Evolutionary conservation across 2,797 vertebrate species (phyloP).

Genomic region (Austrolebias charrua): DNA sequence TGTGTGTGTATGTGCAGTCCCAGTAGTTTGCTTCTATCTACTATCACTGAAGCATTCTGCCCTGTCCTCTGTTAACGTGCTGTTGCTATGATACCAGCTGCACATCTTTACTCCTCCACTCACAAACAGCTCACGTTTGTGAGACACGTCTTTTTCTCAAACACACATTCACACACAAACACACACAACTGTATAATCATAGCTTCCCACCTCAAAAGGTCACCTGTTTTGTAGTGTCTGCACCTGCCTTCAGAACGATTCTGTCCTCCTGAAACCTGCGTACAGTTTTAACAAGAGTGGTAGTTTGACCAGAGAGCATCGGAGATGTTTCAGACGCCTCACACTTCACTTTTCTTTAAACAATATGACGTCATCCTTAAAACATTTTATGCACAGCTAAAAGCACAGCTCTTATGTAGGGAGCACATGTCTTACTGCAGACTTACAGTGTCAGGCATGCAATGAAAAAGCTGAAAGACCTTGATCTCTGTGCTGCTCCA

Average conservation of each 20-base stretch:
- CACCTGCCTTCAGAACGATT: constrained; percentile 18
- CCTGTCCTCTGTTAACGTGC: constrained; percentile 68
- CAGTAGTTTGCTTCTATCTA: constrained; percentile 55
- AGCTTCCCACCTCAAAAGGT: constrained; percentile 48
- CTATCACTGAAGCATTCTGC: constrained; percentile 61
- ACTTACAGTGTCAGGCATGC: not conserved
- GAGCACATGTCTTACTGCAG: not conserved
- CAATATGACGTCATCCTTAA: not conserved
- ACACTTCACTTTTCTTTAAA: not conserved
- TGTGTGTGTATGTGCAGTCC: constrained; percentile 21
- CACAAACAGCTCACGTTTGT: constrained; percentile 24
- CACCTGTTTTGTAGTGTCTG: constrained; percentile 35
- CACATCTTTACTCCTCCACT: constrained; percentile 66
- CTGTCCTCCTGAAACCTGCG: constrained; percentile 26
- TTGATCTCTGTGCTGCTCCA: no score
- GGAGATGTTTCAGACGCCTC: constrained; percentile 9
- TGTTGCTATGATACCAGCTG: constrained; percentile 81
- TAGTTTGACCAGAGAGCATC: not conserved
- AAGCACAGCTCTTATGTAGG: not conserved
- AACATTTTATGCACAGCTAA: not conserved
- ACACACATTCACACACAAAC: constrained; percentile 12
- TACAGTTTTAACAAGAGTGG: constrained; percentile 32
- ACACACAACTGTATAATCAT: constrained; percentile 26
- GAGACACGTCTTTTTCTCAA: constrained; percentile 12
- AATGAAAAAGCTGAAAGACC: no score